Percentiles rank a stretch among this genome's conserved stretches.
These are phyloP conservation scores for Pyrocoelia pectoralis DNA, from an alignment of 2,888 invertebrate species.

Conservation along the genomic window DNA sequence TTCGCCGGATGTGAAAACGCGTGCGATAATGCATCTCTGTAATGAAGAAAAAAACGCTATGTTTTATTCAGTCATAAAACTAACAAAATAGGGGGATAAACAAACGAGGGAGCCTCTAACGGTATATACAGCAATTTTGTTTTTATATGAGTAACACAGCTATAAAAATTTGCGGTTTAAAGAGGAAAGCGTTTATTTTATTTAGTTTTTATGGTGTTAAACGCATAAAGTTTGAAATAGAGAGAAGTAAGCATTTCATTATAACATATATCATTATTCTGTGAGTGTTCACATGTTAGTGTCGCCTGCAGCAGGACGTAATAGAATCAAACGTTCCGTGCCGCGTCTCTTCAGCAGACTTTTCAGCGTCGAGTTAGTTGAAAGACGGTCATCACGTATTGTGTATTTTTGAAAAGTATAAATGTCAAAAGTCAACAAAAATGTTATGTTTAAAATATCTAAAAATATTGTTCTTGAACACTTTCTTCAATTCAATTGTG, in stretches of 20 bases:
- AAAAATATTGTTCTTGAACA: background rate
- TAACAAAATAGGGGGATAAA: constrained; percentile 7
- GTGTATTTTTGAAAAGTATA: constrained; percentile 35
- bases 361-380: constrained; percentile 29
- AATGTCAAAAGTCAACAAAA: constrained; percentile 30
- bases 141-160: constrained; percentile 18
- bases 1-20: constrained; percentile 79
- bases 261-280: constrained; percentile 37
- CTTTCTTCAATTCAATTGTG: background rate
- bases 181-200: constrained; percentile 28
- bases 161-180: constrained; percentile 32
- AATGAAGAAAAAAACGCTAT: constrained; percentile 15
- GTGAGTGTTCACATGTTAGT: constrained; percentile 36
- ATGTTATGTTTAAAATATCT: constrained; percentile 9
- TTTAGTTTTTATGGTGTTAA: constrained; percentile 32
- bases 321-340: constrained; percentile 40
- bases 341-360: constrained; percentile 17
- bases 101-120: constrained; percentile 9
- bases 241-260: constrained; percentile 32
- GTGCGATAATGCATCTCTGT: constrained; percentile 59
- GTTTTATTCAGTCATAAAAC: constrained; percentile 12
- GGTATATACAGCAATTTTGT: constrained; percentile 18
- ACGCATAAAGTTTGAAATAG: constrained; percentile 31
- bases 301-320: constrained; percentile 38
- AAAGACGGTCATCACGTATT: constrained; percentile 38